Percentiles rank a stretch among this genome's conserved stretches.
phyloP scores from a whole-genome alignment of 2,113 vertebrate genomes.

The Pycnonotus jocosus region DNA sequence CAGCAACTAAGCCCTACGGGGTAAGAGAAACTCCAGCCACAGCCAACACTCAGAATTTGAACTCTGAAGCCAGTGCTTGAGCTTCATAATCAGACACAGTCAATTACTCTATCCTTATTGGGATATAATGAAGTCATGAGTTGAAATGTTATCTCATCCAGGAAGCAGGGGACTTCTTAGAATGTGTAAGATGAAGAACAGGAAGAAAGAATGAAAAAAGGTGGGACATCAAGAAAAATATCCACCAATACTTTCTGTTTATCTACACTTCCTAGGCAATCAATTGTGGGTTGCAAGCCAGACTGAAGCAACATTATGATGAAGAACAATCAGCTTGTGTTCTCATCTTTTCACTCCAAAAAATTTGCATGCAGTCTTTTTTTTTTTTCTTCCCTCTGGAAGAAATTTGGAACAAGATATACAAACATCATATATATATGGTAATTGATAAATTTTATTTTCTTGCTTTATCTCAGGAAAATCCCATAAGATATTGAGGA shows the following conservation, averaged over 20 bases:
- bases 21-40: neutral
- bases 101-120: neutral
- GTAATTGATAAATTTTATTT: neutral
- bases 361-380: neutral
- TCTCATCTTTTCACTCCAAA: neutral
- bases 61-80: neutral
- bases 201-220: neutral
- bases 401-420: neutral
- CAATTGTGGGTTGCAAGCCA: neutral
- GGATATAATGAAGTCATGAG: neutral
- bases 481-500: neutral
- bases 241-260: neutral
- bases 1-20: neutral
- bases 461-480: neutral
- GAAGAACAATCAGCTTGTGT: neutral
- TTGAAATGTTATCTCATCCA: neutral
- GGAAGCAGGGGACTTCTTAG: neutral
- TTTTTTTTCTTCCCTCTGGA: neutral
- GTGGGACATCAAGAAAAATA: neutral
- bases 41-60: neutral
- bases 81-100: neutral
- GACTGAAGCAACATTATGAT: neutral
- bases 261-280: neutral
- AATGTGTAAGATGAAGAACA: neutral
- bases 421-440: neutral